Percentiles rank a stretch among this genome's conserved stretches.
Conservation (phyloP, 2,113 vertebrate species). For the Redunca redunca region DNA sequence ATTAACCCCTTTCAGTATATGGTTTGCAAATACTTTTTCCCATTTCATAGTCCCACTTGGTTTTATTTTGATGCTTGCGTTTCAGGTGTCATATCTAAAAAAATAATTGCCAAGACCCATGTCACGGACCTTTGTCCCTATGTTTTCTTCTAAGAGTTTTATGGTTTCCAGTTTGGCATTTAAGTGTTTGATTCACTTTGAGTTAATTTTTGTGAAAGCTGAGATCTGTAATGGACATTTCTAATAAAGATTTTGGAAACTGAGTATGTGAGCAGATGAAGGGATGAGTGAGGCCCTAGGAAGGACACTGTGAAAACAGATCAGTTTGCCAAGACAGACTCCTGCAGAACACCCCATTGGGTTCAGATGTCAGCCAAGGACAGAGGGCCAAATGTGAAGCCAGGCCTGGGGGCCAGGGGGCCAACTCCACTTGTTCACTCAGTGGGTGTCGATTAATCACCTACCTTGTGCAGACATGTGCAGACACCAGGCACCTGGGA, state of each 20-base stretch:
- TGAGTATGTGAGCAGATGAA: not conserved
- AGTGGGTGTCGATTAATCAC: not conserved
- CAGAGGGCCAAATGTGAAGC: not conserved
- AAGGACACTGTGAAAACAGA: not conserved
- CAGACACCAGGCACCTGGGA: not conserved
- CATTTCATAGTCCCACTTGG: not conserved
- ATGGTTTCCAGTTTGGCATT: not conserved
- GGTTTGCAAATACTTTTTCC: not conserved
- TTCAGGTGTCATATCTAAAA: not conserved
- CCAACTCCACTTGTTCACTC: not conserved
- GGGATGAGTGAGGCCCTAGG: not conserved
- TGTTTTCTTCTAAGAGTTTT: not conserved
- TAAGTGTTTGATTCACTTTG: not conserved
- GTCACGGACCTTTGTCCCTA: not conserved
- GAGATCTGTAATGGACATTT: not conserved
- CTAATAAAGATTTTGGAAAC: not conserved
- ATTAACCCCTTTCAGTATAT: not conserved
- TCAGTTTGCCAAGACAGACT: not conserved
- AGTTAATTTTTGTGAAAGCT: not conserved
- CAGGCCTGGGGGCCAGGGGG: not conserved
- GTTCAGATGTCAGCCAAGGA: not conserved
- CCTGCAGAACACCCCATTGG: not conserved
- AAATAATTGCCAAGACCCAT: not conserved
- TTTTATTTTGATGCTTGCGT: not conserved
- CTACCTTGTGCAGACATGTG: not conserved